phyloP scores from a whole-genome alignment of 2,113 vertebrate species.

The Seriola quinqueradiata region DNA sequence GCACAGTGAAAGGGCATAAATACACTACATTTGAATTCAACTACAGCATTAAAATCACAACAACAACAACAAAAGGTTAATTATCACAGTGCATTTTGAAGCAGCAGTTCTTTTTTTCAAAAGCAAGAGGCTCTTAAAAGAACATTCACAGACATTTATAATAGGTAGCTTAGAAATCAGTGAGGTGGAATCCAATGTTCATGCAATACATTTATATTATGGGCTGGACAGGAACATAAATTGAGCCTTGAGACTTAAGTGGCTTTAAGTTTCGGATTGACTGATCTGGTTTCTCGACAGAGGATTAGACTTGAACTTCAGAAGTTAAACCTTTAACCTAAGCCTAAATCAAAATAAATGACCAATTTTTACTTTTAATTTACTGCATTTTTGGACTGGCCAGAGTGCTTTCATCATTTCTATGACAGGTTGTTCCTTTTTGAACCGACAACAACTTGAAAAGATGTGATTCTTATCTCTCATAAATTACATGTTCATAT shows the following conservation, averaged over 20 bases:
- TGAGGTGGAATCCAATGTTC: constrained; percentile 17
- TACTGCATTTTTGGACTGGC: background rate
- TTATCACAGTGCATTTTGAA: constrained; percentile 54
- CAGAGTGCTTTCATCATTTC: background rate
- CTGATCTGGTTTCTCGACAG: background rate
- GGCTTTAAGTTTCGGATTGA: background rate
- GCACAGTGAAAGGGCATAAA: constrained; percentile 42
- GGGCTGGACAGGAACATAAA: background rate
- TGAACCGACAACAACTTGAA: background rate
- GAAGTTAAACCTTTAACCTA: background rate
- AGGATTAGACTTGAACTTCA: background rate
- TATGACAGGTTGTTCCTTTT: background rate
- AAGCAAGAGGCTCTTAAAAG: constrained; percentile 16
- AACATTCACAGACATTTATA: constrained; percentile 46
- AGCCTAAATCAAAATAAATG: background rate
- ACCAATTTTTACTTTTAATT: background rate
- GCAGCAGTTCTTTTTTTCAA: constrained; percentile 46
- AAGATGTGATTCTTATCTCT: background rate
- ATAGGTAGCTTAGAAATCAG: constrained; percentile 43
- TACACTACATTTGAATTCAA: constrained; percentile 39
- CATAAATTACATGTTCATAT: background rate
- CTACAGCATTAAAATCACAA: constrained; percentile 29
- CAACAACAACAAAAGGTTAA: constrained; percentile 18
- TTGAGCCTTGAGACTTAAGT: background rate
- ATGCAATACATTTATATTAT: constrained; percentile 20